phyloP scores from a whole-genome alignment of 2,797 vertebrate genomes.

The Pitangus sulphuratus region DNA sequence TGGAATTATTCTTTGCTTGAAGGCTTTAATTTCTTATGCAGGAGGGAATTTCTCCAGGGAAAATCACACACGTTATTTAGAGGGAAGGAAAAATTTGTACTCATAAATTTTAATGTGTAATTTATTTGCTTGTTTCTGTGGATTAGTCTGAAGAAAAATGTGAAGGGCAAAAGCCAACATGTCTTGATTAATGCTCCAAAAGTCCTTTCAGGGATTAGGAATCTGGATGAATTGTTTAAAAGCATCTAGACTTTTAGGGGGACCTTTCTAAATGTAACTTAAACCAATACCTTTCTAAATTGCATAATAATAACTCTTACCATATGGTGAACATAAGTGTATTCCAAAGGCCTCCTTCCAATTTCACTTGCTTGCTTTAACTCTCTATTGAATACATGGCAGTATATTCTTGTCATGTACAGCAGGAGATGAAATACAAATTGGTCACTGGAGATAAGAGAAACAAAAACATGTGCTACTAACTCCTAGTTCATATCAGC shows the following conservation, averaged over 20 bases:
- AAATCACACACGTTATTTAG: slow-evolving; percentile 40
- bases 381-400: background rate
- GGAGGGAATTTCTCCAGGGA: slow-evolving; percentile 51
- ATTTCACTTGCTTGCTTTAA: background rate
- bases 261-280: background rate
- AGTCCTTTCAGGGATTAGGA: slow-evolving; percentile 18
- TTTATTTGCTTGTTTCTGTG: slow-evolving; percentile 54
- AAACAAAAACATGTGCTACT: background rate
- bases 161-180: background rate
- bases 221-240: background rate
- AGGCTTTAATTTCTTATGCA: slow-evolving; percentile 59
- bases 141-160: slow-evolving; percentile 52
- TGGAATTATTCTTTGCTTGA: slow-evolving; percentile 16
- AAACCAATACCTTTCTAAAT: slow-evolving; percentile 15
- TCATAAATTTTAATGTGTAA: slow-evolving; percentile 62
- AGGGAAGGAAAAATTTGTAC: slow-evolving; percentile 15
- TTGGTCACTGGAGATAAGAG: background rate
- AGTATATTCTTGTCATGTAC: background rate
- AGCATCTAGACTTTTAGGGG: background rate
- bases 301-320: slow-evolving; percentile 26
- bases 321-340: background rate
- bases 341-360: background rate
- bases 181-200: slow-evolving; percentile 17
- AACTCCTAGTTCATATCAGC: background rate
- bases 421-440: background rate